These are phyloP conservation scores for Sylvilagus floridanus DNA, from an alignment of 2,797 vertebrate genomes.

Conservation along the genomic window DNA sequence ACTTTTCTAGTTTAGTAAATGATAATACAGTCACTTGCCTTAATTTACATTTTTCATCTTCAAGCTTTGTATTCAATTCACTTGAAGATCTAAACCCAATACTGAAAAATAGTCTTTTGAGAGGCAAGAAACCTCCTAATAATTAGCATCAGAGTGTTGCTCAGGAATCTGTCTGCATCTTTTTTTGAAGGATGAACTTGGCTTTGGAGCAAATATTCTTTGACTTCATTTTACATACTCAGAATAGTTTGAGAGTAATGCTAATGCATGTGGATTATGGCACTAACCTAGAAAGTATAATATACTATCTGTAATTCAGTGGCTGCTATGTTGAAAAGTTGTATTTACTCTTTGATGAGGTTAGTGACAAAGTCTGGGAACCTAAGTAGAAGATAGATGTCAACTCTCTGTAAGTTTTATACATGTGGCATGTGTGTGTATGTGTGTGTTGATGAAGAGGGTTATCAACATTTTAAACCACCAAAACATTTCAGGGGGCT, in stretches of 20 bases:
- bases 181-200: background rate
- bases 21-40: background rate
- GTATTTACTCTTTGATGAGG: background rate
- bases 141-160: background rate
- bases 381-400: background rate
- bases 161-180: conserved; percentile 42
- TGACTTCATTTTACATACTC: conserved; percentile 57
- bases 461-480: background rate
- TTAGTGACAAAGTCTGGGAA: background rate
- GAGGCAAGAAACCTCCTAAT: conserved; percentile 11
- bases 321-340: conserved; percentile 48
- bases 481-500: background rate
- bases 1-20: background rate
- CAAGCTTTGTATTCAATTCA: conserved; percentile 42
- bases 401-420: background rate
- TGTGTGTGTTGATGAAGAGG: no score
- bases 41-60: conserved; percentile 21
- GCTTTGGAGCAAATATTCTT: conserved; percentile 48
- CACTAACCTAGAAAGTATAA: background rate
- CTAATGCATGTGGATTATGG: conserved; percentile 33
- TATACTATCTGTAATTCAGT: background rate
- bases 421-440: background rate
- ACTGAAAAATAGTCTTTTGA: conserved; percentile 12
- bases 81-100: conserved; percentile 41
- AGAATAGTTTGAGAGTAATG: background rate